Evolutionary conservation across 2,888 invertebrate genomes (phyloP).

Genomic region (Athalia cordata): DNA sequence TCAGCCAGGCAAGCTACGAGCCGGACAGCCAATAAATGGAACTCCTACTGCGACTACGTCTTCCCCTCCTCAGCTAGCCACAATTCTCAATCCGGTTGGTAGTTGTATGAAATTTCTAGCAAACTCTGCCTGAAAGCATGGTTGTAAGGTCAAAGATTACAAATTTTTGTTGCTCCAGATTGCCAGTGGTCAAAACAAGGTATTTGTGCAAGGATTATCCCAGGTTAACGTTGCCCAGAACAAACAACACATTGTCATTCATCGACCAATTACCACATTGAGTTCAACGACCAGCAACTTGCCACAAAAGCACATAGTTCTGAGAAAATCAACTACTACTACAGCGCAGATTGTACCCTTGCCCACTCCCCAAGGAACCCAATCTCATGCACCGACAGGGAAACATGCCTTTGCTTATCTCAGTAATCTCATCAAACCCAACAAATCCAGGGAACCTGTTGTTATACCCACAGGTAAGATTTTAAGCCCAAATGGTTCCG

Average conservation of each 20-base stretch:
- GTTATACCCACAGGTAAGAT: slow-evolving; percentile 67
- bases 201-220: slow-evolving; percentile 67
- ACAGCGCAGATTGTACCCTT: slow-evolving; percentile 70
- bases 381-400: slow-evolving; percentile 62
- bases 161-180: slow-evolving; percentile 56
- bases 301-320: slow-evolving; percentile 68
- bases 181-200: slow-evolving; percentile 65
- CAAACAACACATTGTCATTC: slow-evolving; percentile 65
- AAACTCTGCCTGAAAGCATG: background rate
- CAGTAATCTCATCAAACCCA: slow-evolving; percentile 69
- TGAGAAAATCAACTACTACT: slow-evolving; percentile 66
- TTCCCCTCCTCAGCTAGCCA: slow-evolving; percentile 63
- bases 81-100: slow-evolving; percentile 67
- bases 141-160: background rate
- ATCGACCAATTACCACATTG: slow-evolving; percentile 64
- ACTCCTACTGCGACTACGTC: slow-evolving; percentile 64
- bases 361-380: slow-evolving; percentile 63
- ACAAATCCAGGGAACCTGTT: slow-evolving; percentile 67
- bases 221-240: slow-evolving; percentile 63
- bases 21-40: slow-evolving; percentile 58
- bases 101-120: slow-evolving; percentile 54
- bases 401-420: slow-evolving; percentile 71
- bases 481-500: background rate
- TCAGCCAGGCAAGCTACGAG: slow-evolving; percentile 66
- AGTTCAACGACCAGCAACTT: slow-evolving; percentile 56